phyloP scores from a whole-genome alignment of 2,888 invertebrate genomes.

The Zeuzera pyrina region DNA sequence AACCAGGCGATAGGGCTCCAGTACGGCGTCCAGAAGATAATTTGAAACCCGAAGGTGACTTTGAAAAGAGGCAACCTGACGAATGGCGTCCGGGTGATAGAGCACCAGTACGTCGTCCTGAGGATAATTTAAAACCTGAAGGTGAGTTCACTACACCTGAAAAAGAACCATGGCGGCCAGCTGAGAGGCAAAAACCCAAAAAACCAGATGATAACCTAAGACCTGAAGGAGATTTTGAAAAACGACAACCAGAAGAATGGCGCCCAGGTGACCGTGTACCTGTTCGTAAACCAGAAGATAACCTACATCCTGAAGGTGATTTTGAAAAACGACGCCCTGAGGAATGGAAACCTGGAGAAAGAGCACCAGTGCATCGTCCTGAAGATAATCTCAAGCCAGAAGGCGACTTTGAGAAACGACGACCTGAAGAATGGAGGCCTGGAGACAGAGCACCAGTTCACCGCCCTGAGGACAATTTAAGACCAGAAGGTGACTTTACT shows the following conservation, averaged over 20 bases:
- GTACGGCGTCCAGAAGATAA: constrained; percentile 67
- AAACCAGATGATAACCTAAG: constrained; percentile 48
- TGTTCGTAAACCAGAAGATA: constrained; percentile 55
- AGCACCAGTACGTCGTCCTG: constrained; percentile 45
- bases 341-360: constrained; percentile 48
- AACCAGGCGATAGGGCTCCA: constrained; percentile 37
- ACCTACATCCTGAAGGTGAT: constrained; percentile 52
- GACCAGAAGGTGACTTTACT: constrained; percentile 69
- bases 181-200: constrained; percentile 50
- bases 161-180: constrained; percentile 54
- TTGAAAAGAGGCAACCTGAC: constrained; percentile 53
- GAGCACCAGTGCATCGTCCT: constrained; percentile 42
- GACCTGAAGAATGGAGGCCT: constrained; percentile 47
- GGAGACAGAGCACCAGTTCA: constrained; percentile 43
- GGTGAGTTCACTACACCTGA: constrained; percentile 52
- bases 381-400: constrained; percentile 49
- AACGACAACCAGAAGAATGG: constrained; percentile 33
- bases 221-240: constrained; percentile 36
- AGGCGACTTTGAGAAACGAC: constrained; percentile 57
- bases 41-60: constrained; percentile 70
- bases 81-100: constrained; percentile 66
- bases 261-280: constrained; percentile 56
- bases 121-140: constrained; percentile 69
- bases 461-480: constrained; percentile 61
- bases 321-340: constrained; percentile 55